These are phyloP conservation scores for Ceyx margarethae DNA, from an alignment of 2,113 vertebrate genomes.

Conservation along the genomic window DNA sequence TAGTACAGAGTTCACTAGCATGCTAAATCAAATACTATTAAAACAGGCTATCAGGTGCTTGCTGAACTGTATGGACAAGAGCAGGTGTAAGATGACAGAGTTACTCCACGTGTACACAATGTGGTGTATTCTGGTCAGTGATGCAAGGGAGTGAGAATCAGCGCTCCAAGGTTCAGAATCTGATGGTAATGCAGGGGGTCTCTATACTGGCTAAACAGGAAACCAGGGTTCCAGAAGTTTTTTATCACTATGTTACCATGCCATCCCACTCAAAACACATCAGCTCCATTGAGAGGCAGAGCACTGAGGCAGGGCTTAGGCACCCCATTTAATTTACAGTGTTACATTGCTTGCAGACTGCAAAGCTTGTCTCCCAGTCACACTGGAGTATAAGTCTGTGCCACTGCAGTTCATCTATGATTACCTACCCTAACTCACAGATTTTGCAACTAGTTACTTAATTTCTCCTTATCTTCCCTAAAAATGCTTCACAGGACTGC, in stretches of 20 bases:
- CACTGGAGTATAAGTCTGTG: not conserved
- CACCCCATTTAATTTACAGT: not conserved
- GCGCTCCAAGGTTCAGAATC: not conserved
- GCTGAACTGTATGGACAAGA: not conserved
- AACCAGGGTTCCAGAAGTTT: not conserved
- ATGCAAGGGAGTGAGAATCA: not conserved
- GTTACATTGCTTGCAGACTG: not conserved
- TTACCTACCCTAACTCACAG: not conserved
- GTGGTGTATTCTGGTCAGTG: not conserved
- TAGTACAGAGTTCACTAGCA: conserved; percentile 13
- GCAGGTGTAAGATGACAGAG: not conserved
- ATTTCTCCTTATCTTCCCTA: not conserved
- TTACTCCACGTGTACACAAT: not conserved
- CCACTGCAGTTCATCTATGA: not conserved
- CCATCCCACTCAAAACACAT: not conserved
- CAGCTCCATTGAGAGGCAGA: not conserved
- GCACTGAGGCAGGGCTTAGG: not conserved
- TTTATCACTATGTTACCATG: not conserved
- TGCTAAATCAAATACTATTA: conserved; percentile 8
- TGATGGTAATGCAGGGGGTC: not conserved
- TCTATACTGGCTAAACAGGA: not conserved
- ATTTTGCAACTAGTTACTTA: not conserved
- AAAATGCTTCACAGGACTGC: not conserved
- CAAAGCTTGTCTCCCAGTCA: not conserved
- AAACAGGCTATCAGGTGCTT: not conserved